Evolutionary conservation across 2,888 invertebrate species (phyloP), one percentile per base, ranked within the genome.

Genomic region (Pediacus dermestoides): DNA sequence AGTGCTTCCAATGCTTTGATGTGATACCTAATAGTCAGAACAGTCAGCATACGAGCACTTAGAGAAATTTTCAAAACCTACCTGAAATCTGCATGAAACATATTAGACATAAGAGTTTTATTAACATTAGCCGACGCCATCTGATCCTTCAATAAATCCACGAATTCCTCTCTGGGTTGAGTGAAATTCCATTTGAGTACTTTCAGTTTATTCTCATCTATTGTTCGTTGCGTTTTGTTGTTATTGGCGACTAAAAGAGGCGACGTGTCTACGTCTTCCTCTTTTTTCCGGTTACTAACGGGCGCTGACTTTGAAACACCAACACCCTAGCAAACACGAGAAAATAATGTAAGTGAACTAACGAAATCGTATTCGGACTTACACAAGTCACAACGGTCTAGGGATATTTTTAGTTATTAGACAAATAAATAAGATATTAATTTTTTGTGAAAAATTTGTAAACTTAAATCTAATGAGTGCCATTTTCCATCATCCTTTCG

Each of bases 121-220:
- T 93, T 95, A 30, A 95, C 80, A 43, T 88, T 88, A 1, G 92
- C 92, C 13, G 81, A 78, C 0, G 75, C 74, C 92, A 99, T 94
- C 64, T 94, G 90, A 47, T 89, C 89, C 53, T 85, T 87, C 30
- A 99, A 71, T 46, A 95, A 79, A 10, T 93, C 91, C 8, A 92
- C 87, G 72, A 95, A 97, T 63, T 99, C 97, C 57, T 88, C 88
- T 14, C 93, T 77, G 0, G 97, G 95, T 1, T 87, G 81, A 0
- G 89, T 85, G 61, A 97, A 97, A 66, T 94, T 92, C 96, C 96
- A 96, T 66, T 91, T 93, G 11, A 96, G 71, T 3, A 88, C 83
- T 73, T 92, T 92, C 39, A 96, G 74, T 66, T 89, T 89, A 58
- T 90, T 91, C 65, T 99, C 97, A 61, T 99, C 97, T 30, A 91